Evolutionary conservation across 2,888 invertebrate genomes (phyloP).

Genomic region (Junonia oenone): DNA sequence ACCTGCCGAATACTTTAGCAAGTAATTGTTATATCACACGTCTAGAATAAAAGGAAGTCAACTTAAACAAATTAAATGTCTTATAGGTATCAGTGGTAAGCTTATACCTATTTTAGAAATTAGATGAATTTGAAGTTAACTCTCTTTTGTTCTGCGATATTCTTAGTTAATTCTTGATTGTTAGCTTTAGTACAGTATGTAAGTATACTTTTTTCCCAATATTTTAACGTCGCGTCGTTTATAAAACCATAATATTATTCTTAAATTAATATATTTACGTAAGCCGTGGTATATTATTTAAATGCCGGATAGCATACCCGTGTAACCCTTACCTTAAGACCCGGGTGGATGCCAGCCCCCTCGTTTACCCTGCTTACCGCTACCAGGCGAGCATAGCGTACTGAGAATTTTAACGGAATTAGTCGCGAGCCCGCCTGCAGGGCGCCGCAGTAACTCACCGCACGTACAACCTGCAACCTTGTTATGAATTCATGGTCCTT

Average conservation of each 20-base stretch:
- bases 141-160: too few relatives aligned
- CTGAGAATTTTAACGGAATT: conserved; percentile 78
- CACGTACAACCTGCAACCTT: conserved; percentile 34
- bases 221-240: too few relatives aligned
- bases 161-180: too few relatives aligned
- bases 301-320: neutral
- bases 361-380: conserved; percentile 70
- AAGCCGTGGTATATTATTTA: neutral
- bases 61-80: too few relatives aligned
- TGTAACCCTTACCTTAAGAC: conserved; percentile 18
- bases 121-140: too few relatives aligned
- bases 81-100: too few relatives aligned
- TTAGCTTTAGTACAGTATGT: too few relatives aligned
- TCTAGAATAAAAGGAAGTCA: too few relatives aligned
- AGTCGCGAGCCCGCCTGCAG: conserved; percentile 70
- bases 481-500: conserved; percentile 3
- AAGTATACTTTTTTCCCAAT: too few relatives aligned
- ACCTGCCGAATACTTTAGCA: too few relatives aligned
- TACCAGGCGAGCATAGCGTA: conserved; percentile 69
- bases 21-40: too few relatives aligned
- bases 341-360: conserved; percentile 42
- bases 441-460: conserved; percentile 74
- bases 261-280: neutral
- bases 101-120: too few relatives aligned
- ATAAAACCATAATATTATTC: neutral